Conservation (phyloP, 1,140 invertebrate genomes). For the Wasmannia auropunctata region DNA sequence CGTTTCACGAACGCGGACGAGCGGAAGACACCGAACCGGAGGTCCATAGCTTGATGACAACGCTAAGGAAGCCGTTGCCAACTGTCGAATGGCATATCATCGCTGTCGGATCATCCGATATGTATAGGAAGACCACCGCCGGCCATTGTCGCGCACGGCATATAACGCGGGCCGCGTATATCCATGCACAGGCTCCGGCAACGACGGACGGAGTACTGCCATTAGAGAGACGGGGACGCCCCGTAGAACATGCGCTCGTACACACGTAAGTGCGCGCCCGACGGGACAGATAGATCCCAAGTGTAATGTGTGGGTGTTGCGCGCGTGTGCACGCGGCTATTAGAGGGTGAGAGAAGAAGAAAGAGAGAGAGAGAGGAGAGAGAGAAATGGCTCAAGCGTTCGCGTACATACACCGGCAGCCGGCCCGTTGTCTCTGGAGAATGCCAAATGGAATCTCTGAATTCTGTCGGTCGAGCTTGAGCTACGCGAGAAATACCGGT, state of each 20-base stretch:
- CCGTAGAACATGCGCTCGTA: not conserved
- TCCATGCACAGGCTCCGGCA: not conserved
- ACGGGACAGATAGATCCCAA: not conserved
- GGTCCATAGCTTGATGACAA: not conserved
- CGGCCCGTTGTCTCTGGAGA: slow-evolving; percentile 75
- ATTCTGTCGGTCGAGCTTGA: slow-evolving; percentile 71
- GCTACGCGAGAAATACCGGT: slow-evolving; percentile 69
- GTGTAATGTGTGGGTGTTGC: not conserved
- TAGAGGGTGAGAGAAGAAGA: not conserved
- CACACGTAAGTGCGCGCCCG: slow-evolving; percentile 2
- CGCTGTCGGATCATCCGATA: not conserved
- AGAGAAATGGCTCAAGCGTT: not conserved
- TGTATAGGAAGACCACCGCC: not conserved
- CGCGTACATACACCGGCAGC: slow-evolving; percentile 19
- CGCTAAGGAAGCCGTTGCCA: slow-evolving; percentile 12
- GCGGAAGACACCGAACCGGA: not conserved
- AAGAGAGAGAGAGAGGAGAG: not conserved
- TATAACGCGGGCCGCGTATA: slow-evolving; percentile 13
- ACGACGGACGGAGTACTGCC: not conserved
- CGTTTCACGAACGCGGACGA: not conserved
- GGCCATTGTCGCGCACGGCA: slow-evolving; percentile 28
- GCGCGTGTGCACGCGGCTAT: not conserved
- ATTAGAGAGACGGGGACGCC: not conserved
- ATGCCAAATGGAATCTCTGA: slow-evolving; percentile 78
- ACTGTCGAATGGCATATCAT: slow-evolving; percentile 31